Base-by-base conservation (phyloP, 2,797 vertebrate genomes). In the Fistularia tabacaria region DNA sequence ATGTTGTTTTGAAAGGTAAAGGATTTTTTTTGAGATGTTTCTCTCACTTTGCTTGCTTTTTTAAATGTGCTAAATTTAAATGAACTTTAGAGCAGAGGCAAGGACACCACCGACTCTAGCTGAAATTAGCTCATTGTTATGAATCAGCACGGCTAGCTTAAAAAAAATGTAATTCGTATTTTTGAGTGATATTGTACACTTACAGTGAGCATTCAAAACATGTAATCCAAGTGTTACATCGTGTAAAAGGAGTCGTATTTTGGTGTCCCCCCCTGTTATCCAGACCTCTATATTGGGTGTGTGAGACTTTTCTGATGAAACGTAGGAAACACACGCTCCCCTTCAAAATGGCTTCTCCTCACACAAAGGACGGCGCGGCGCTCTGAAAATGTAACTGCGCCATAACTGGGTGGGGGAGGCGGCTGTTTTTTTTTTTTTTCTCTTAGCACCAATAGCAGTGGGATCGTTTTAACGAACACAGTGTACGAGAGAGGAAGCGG, bases 291-390 rank as follows among this genome's bases (percentile, higher is more conserved):
- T 46, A 73, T 67, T 15, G 15, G 59, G 69, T 77, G 48, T 53
- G 61, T 59, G 48, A 57, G 73, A 40, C 15, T 45, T 44, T n/a
- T 11, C 13, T 44, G 67, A 49, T 69, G 75, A 63, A 62, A 71
- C 76, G 79, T 74, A 79, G 47, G 73, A 85, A 87, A 70, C 85
- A 88, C 85, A 85, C 80, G 82, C 77, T 85, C 76, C 68, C 66
- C 82, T 79, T 90, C 90, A 92, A 92, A 91, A 92, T 92, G 91
- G 91, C 91, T 90, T 84, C 90, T 89, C 67, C 62, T 59, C 85
- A 86, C 81, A 89, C 88, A 90, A 89, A 87, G 83, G 76, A 75
- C 67, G 77, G 76, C 81, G 68, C 63, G 83, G 87, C 85, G 85
- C 78, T 85, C 80, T 73, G 50, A 83, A 85, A 84, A 85, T 75